These are phyloP conservation scores for Erpetoichthys calabaricus DNA, from an alignment of 2,797 vertebrate genomes.

Conservation along the genomic window DNA sequence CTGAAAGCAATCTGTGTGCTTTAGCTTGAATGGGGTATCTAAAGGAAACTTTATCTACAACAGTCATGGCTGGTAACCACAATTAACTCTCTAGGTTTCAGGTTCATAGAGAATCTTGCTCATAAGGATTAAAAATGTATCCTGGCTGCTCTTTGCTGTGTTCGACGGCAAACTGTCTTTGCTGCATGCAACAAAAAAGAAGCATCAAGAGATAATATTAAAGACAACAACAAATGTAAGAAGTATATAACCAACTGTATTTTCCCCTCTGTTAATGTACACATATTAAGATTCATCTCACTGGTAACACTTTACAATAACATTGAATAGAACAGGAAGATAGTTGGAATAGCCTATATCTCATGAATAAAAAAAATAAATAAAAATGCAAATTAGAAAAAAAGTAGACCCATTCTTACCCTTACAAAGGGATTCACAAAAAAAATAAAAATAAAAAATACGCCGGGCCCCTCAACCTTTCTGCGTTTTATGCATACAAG, in stretches of 20 bases:
- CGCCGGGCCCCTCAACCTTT: no score
- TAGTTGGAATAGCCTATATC: constrained; percentile 53
- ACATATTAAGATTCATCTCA: constrained; percentile 69
- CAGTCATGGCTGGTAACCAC: no score
- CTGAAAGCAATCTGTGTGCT: no score
- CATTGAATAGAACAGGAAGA: constrained; percentile 65
- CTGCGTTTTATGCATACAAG: no score
- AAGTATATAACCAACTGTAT: constrained; percentile 79
- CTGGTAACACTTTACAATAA: constrained; percentile 71
- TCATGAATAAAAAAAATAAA: constrained; percentile 32
- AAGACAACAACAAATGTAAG: constrained; percentile 51
- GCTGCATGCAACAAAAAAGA: no score
- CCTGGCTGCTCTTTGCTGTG: no score
- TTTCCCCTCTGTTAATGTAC: constrained; percentile 67
- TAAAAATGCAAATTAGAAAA: constrained; percentile 40
- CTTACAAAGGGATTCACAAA: constrained; percentile 36
- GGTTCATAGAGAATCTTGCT: no score
- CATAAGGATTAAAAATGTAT: no score
- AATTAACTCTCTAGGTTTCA: no score
- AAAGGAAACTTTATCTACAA: no score
- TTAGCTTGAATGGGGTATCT: no score
- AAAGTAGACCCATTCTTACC: constrained; percentile 41
- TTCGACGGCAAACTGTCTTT: no score
- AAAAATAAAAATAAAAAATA: constrained; percentile 18
- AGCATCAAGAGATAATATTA: constrained; percentile 12